phyloP scores from a whole-genome alignment of 2,888 invertebrate species.

The Ophraella communa region DNA sequence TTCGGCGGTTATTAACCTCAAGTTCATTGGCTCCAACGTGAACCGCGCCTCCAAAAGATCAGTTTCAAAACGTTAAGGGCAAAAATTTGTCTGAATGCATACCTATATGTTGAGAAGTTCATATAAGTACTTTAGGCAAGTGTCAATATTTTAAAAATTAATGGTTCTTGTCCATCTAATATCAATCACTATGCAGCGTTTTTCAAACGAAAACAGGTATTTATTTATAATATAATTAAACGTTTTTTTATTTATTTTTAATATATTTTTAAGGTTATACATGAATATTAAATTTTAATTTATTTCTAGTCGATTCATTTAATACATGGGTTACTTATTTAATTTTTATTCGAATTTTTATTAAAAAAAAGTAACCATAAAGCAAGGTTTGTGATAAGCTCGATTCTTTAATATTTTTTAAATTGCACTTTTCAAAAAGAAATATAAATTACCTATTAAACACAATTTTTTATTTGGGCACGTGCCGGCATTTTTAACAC shows the following conservation, averaged over 20 bases:
- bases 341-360: too few relatives aligned
- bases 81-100: slow-evolving; percentile 6
- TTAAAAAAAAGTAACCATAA: too few relatives aligned
- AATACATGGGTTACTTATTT: not conserved
- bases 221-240: not conserved
- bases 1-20: slow-evolving; percentile 60
- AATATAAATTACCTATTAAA: too few relatives aligned
- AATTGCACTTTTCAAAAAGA: too few relatives aligned
- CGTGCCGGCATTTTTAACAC: too few relatives aligned
- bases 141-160: not conserved
- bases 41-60: slow-evolving; percentile 52
- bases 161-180: not conserved
- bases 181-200: not conserved
- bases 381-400: too few relatives aligned
- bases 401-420: too few relatives aligned
- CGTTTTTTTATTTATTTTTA: not conserved
- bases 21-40: slow-evolving; percentile 56
- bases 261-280: not conserved
- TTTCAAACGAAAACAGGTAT: not conserved
- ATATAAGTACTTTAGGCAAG: not conserved
- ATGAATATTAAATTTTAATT: not conserved
- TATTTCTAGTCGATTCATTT: too few relatives aligned
- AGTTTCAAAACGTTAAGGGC: slow-evolving; percentile 21
- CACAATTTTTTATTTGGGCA: too few relatives aligned
- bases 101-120: slow-evolving; percentile 1